Base-by-base conservation (phyloP, 2,113 vertebrate species). In the Datnioides undecimradiatus region DNA sequence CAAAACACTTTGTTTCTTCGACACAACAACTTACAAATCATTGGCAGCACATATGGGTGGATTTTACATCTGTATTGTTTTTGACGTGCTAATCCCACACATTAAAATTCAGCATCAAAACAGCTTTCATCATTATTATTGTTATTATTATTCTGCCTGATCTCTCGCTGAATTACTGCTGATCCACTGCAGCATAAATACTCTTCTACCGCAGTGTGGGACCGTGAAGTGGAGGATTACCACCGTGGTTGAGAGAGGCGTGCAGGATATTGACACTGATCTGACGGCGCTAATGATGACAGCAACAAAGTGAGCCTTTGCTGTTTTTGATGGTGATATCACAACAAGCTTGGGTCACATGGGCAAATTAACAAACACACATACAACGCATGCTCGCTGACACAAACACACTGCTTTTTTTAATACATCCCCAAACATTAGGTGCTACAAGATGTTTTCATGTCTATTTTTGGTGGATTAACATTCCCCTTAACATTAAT, bases 191-290 rank as follows among this genome's bases (percentile, higher is more conserved):
- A 21, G 43, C 74, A 1, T 86, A 89, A 93, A 91, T 85, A 90
- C 88, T 88, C 82, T 54, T 79, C 63, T 74, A 74, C 31, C 46
- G 23, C 74, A 68, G 57, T 74, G 83, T 89, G n/a, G n/a, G n/a
- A n/a, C n/a, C n/a, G 76, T 79, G 80, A 90, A 86, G 40, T 17
- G 23, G 45, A 25, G 88, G 92, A 93, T 93, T 93, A 92, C 36
- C 43, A 36, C 2, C 55, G 9, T 31, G 60, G 45, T 49, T 72
- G 60, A 68, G 62, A 75, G 34, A 66, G 73, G 60, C 74, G 52
- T 11, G 33, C 0, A 0, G 69, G 62, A 75, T 19, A 29, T 67
- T 64, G 79, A 78, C 79, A 79, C 79, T 73, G 80, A 87, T 82
- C 83, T 77, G 82, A 84, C 60, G 0, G 48, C 8, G 3, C 60